Evolutionary conservation across 2,113 vertebrate species (phyloP).

Genomic region (Vombatus ursinus): DNA sequence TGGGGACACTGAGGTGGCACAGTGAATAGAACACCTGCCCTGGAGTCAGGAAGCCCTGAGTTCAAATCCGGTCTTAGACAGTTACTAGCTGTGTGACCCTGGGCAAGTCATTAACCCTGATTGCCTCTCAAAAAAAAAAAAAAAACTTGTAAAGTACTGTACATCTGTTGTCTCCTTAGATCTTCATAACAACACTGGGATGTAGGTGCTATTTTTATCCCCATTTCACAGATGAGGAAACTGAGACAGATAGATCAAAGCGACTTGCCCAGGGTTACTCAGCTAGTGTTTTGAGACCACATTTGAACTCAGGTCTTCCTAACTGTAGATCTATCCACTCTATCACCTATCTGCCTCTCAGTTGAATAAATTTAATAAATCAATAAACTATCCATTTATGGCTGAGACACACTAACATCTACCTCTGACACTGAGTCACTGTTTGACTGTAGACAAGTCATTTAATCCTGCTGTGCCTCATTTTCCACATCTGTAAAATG

Average conservation of each 20-base stretch:
- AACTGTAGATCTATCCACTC: not conserved
- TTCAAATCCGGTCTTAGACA: no score
- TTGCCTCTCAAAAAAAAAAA: no score
- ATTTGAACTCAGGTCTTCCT: not conserved
- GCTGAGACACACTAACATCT: not conserved
- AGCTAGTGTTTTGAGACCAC: not conserved
- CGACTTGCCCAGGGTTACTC: not conserved
- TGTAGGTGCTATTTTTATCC: not conserved
- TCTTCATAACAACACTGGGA: not conserved
- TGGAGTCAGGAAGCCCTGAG: no score
- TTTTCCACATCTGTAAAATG: not conserved
- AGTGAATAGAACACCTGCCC: no score
- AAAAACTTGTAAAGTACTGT: not conserved
- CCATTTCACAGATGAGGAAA: conserved; percentile 23
- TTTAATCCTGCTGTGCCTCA: no score
- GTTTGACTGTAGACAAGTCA: not conserved
- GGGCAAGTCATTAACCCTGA: no score
- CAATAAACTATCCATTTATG: not conserved
- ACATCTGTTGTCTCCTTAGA: not conserved
- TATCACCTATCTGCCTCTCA: not conserved
- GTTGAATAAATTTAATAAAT: not conserved
- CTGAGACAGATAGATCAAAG: not conserved
- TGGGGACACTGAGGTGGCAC: no score
- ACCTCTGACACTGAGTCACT: not conserved
- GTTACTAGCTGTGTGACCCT: no score